Conservation (phyloP, 2,797 vertebrate species). For the Decapterus maruadsi region DNA sequence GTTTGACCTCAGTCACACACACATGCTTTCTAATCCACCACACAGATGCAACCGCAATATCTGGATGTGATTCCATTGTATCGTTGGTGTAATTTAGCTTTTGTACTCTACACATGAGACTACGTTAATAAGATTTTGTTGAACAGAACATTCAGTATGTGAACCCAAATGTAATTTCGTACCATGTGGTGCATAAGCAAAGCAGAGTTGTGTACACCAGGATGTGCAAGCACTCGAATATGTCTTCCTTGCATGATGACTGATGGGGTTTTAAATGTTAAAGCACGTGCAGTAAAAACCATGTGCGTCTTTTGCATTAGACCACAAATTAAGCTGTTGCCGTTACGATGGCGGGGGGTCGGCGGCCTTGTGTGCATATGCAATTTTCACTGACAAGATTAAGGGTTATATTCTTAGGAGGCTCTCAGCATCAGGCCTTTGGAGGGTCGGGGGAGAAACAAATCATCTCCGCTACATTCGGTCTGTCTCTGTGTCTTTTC, state of each 20-base stretch:
- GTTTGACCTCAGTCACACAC: not conserved
- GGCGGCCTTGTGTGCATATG: slow-evolving; percentile 53
- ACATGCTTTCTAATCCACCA: not conserved
- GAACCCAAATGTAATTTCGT: no score
- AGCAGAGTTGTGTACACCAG: not conserved
- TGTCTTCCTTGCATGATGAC: slow-evolving; percentile 2
- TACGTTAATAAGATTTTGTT: not conserved
- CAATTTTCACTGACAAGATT: slow-evolving; percentile 74
- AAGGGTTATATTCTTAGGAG: slow-evolving; percentile 71
- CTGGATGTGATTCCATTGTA: not conserved
- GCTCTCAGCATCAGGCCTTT: slow-evolving; percentile 40
- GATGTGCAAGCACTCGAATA: slow-evolving; percentile 1
- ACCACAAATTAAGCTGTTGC: slow-evolving; percentile 41
- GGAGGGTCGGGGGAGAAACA: slow-evolving; percentile 30
- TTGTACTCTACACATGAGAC: not conserved
- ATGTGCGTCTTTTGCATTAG: slow-evolving; percentile 12
- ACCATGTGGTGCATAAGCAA: not conserved
- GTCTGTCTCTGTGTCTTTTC: slow-evolving; percentile 38
- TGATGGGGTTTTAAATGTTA: slow-evolving; percentile 38
- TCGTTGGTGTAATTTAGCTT: not conserved
- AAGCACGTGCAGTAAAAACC: slow-evolving; percentile 20
- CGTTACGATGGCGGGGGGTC: slow-evolving; percentile 12
- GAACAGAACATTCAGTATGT: no score
- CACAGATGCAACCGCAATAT: not conserved
- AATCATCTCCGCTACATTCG: slow-evolving; percentile 47